Conservation (phyloP, 2,797 vertebrate genomes). For the Pseudochirops corinnae region DNA sequence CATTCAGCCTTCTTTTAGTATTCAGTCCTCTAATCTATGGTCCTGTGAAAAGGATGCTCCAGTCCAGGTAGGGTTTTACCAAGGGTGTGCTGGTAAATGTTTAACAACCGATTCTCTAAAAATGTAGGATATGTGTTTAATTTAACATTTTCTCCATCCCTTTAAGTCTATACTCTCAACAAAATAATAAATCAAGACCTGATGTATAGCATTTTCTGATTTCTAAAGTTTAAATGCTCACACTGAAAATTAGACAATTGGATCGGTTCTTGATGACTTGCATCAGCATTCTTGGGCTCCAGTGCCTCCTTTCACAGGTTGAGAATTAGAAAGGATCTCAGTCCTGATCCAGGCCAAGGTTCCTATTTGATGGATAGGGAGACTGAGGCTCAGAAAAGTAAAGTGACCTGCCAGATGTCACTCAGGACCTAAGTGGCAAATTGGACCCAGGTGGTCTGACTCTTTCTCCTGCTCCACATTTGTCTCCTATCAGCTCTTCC, state of each 20-base stretch:
- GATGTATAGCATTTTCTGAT: no score
- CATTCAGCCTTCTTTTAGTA: background rate
- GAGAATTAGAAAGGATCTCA: no score
- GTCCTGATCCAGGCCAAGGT: no score
- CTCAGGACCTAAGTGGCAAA: background rate
- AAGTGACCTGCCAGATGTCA: constrained; percentile 1
- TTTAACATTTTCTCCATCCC: background rate
- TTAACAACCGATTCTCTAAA: background rate
- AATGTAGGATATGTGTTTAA: background rate
- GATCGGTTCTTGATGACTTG: no score
- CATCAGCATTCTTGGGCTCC: no score
- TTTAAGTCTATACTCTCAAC: no score
- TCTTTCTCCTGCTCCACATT: background rate
- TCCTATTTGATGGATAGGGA: background rate
- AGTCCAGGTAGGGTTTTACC: background rate
- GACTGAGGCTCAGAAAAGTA: constrained; percentile 10
- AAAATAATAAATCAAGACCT: no score
- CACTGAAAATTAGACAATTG: background rate
- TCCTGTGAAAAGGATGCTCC: background rate
- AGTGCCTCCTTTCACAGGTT: no score
- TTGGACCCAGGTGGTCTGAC: constrained; percentile 3
- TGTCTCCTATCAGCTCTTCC: background rate
- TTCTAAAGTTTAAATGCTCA: background rate
- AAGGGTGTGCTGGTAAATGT: background rate
- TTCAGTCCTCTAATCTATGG: background rate